A percentile compares a stretch with the other conserved stretches of the same genome.
Conservation (phyloP, 2,113 vertebrate genomes). For the Alligator mississippiensis region DNA sequence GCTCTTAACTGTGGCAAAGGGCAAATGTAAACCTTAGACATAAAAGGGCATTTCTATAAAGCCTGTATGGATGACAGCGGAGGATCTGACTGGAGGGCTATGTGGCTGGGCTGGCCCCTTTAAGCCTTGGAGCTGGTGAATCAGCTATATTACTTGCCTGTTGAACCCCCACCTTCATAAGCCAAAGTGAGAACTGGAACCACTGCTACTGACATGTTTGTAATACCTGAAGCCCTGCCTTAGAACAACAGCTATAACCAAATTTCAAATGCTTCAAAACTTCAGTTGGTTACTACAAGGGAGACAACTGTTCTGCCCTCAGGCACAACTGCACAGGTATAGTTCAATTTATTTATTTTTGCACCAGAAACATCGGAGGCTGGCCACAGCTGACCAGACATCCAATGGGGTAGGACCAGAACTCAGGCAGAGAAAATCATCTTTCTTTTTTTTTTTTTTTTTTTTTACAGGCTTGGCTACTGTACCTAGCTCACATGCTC, state of each 20-base stretch:
- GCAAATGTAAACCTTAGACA: too few relatives aligned
- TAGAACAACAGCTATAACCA: neutral
- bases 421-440: neutral
- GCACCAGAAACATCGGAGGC: neutral
- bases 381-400: neutral
- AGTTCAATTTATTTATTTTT: neutral
- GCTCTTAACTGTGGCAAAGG: too few relatives aligned
- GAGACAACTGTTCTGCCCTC: neutral
- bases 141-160: too few relatives aligned
- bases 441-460: too few relatives aligned
- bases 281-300: neutral
- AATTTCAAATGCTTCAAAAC: neutral
- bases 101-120: too few relatives aligned
- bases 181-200: neutral
- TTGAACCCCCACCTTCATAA: neutral
- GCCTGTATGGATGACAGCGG: accelerated
- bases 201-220: accelerated
- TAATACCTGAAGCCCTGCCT: neutral
- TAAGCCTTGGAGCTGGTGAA: neutral
- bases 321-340: neutral
- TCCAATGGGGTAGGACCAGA: neutral
- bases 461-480: neutral
- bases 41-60: neutral
- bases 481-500: neutral
- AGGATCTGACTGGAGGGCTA: neutral